Evolutionary conservation across 64 coral and sea anemone species (phyloP).

Genomic region (Dendronephthya gigantea): DNA sequence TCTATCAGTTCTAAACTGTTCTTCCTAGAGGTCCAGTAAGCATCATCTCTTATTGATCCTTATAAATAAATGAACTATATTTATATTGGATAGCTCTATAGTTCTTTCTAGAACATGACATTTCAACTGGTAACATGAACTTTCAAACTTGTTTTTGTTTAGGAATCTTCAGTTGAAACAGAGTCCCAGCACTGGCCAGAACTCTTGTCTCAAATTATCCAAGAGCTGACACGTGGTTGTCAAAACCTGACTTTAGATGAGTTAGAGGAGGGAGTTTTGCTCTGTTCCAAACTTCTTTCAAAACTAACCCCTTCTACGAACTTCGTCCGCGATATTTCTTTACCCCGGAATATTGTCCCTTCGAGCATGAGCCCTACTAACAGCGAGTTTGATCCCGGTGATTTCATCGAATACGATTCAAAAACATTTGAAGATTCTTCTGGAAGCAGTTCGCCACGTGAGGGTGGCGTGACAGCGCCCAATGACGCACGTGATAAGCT

Average conservation of each 20-base stretch:
- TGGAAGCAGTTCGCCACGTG: background rate
- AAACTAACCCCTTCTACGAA: conserved; percentile 69
- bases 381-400: background rate
- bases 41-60: too few relatives aligned
- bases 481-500: background rate
- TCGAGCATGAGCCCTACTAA: background rate
- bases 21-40: too few relatives aligned
- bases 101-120: too few relatives aligned
- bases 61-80: too few relatives aligned
- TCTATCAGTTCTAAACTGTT: too few relatives aligned
- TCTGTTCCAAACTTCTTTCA: conserved; percentile 84
- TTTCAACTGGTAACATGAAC: too few relatives aligned
- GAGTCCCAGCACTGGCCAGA: conserved; percentile 90
- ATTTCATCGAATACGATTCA: background rate
- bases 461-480: too few relatives aligned
- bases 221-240: conserved; percentile 77
- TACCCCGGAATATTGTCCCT: background rate
- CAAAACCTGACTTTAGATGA: conserved; percentile 58
- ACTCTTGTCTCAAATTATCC: conserved; percentile 51
- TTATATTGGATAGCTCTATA: too few relatives aligned
- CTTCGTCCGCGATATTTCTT: background rate
- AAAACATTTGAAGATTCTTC: background rate
- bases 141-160: background rate
- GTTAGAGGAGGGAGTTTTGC: conserved; percentile 59
- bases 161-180: conserved; percentile 86